Percentiles rank a stretch among this genome's conserved stretches.
These are phyloP conservation scores for Xanthostigma xanthostigma DNA, from an alignment of 2,888 invertebrate genomes.

Conservation along the genomic window DNA sequence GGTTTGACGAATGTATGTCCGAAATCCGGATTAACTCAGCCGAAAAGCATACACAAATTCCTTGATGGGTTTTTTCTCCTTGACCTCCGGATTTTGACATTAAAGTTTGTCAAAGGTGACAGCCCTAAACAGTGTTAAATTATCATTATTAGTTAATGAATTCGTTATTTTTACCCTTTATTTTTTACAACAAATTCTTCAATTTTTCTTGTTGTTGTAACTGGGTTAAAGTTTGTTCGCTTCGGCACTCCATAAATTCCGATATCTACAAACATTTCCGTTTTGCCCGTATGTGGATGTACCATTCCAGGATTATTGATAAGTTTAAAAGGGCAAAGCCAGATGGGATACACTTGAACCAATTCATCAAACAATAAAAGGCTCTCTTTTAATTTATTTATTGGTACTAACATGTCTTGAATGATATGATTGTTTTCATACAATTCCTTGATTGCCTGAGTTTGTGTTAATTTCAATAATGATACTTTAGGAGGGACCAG, in stretches of 20 bases:
- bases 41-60: too few species aligned
- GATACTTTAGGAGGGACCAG: constrained; percentile 71
- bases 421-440: constrained; percentile 67
- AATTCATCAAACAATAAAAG: constrained; percentile 49
- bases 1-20: too few species aligned
- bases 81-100: too few species aligned
- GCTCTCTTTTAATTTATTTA: constrained; percentile 40
- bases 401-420: constrained; percentile 68
- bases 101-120: too few species aligned
- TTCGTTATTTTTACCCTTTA: constrained; percentile 32
- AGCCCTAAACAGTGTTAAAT: too few species aligned
- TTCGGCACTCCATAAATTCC: constrained; percentile 69
- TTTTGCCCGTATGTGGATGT: constrained; percentile 31
- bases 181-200: constrained; percentile 55
- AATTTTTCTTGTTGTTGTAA: constrained; percentile 45
- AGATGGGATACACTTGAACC: constrained; percentile 64
- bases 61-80: too few species aligned
- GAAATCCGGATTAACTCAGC: too few species aligned
- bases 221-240: constrained; percentile 42
- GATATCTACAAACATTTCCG: constrained; percentile 59
- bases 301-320: constrained; percentile 56
- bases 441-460: constrained; percentile 47
- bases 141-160: too few species aligned
- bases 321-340: constrained; percentile 68
- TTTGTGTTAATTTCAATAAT: constrained; percentile 62